These are phyloP conservation scores for Phalacrocorax brasilianus DNA, from an alignment of 2,113 vertebrate genomes.

Conservation along the genomic window DNA sequence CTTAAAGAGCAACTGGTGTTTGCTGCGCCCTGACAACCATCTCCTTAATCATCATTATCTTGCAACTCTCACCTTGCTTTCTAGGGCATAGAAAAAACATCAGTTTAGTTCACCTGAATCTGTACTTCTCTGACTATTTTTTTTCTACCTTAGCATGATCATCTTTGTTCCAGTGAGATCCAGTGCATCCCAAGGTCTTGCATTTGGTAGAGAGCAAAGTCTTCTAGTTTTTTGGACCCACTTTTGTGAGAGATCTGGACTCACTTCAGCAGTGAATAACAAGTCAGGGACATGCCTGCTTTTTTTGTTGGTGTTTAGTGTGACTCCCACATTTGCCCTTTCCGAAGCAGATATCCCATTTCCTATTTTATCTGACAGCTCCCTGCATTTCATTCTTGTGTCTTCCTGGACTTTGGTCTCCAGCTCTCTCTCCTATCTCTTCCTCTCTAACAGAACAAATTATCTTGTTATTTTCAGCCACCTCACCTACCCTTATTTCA, in stretches of 20 bases:
- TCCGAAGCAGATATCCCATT: neutral
- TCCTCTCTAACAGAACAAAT: neutral
- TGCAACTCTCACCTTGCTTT: neutral
- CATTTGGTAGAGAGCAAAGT: neutral
- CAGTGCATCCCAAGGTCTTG: neutral
- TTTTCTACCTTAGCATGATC: neutral
- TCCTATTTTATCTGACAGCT: conserved; percentile 9
- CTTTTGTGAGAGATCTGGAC: neutral
- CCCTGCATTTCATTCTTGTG: conserved; percentile 12
- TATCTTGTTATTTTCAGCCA: neutral
- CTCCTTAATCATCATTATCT: neutral
- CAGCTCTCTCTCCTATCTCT: conserved; percentile 1
- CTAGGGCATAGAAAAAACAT: neutral
- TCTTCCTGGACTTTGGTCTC: neutral
- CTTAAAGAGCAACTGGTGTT: neutral
- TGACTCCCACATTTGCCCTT: neutral
- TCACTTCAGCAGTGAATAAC: neutral
- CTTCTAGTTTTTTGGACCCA: neutral
- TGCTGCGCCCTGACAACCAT: neutral
- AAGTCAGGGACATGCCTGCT: neutral
- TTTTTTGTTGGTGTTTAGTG: neutral
- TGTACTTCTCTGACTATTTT: neutral
- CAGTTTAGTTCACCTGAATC: neutral
- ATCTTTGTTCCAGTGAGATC: neutral
- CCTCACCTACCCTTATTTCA: neutral